Percentiles rank a stretch among this genome's conserved stretches.
These are phyloP conservation scores for Temnopleurus reevesii DNA, from an alignment of 53 echinoderm and acorn worm genomes.

Conservation along the genomic window DNA sequence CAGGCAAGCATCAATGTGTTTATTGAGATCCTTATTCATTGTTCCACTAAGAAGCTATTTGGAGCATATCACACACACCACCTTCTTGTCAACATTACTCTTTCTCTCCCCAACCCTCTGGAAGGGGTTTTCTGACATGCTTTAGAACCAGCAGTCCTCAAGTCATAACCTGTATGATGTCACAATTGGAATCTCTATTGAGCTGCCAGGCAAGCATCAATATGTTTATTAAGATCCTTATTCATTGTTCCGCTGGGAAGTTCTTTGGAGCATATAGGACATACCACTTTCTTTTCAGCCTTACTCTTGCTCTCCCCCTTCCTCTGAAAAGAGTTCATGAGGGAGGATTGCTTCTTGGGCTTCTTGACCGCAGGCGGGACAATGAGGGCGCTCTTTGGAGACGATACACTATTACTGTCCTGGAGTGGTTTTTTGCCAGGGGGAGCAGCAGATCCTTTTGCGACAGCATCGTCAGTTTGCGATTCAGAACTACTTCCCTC, in stretches of 20 bases:
- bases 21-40: conserved; percentile 71
- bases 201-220: conserved; percentile 71
- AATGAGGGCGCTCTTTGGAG: background rate
- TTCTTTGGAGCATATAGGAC: conserved; percentile 78
- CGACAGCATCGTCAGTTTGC: background rate
- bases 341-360: conserved; percentile 17
- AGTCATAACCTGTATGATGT: no score
- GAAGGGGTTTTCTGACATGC: no score
- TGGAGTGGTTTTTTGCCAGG: background rate
- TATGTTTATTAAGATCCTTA: conserved; percentile 75
- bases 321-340: conserved; percentile 21
- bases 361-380: background rate
- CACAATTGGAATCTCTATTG: no score
- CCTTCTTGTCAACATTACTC: background rate
- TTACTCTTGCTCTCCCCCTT: conserved; percentile 46
- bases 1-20: conserved; percentile 81
- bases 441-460: background rate
- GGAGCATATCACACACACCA: conserved; percentile 81
- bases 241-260: conserved; percentile 70
- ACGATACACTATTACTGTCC: conserved; percentile 14
- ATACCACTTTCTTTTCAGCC: conserved; percentile 45
- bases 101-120: no score
- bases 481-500: conserved; percentile 1
- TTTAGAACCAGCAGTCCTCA: no score
- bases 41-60: conserved; percentile 67